Conservation (phyloP, 2,888 invertebrate genomes). For the Nasonia oneida region DNA sequence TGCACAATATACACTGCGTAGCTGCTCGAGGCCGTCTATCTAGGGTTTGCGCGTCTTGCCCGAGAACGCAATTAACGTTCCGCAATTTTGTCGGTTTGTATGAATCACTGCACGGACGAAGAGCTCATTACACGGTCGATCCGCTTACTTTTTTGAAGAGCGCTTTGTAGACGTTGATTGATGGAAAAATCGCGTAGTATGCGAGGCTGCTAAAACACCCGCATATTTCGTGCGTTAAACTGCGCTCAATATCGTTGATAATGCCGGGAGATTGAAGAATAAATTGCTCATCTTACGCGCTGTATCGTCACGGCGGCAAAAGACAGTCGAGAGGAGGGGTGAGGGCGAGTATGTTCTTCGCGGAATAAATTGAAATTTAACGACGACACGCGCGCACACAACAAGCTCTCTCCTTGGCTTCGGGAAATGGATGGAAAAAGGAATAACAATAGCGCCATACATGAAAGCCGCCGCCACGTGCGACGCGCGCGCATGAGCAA, state of each 20-base stretch:
- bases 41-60: not conserved
- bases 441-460: not conserved
- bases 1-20: not conserved
- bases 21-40: not conserved
- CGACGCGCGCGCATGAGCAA: not conserved
- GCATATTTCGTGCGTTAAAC: too few relatives aligned
- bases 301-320: not conserved
- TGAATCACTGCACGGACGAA: too few relatives aligned
- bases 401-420: not conserved
- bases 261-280: not conserved
- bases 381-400: not conserved
- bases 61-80: conserved; percentile 1
- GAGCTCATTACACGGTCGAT: too few relatives aligned
- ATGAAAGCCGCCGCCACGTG: not conserved
- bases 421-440: not conserved
- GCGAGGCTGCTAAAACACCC: too few relatives aligned
- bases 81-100: not conserved
- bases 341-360: not conserved
- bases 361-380: conserved; percentile 12
- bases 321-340: not conserved
- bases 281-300: not conserved
- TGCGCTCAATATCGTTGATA: not conserved
- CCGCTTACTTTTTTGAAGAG: too few relatives aligned
- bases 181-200: too few relatives aligned
- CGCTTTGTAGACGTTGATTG: too few relatives aligned